Base-by-base conservation (phyloP, 2,888 invertebrate species). In the Carabus problematicus region DNA sequence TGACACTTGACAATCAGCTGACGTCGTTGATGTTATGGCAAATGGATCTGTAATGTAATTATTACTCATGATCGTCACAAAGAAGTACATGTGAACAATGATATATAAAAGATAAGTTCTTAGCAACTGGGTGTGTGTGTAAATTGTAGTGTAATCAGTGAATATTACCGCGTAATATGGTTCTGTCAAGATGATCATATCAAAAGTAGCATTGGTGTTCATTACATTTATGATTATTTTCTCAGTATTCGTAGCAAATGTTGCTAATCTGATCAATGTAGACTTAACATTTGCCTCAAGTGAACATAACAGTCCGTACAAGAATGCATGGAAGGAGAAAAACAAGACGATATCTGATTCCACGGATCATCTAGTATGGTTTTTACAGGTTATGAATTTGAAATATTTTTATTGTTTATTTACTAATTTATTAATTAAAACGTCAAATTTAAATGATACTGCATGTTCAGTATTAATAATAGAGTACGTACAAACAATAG, bases 181-280 rank as follows among this genome's bases (percentile, higher is more conserved):
- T 39, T 40, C 9, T 40, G 14, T 62, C 19, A 77, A 78, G 75
- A 91, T 91, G 91, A 87, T 86, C 80, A 83, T 89, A 75, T 85
- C 89, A 42, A 89, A 87, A 81, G 84, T 85, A 70, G 85, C 89
- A 11, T 77, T 90, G 72, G 82, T 88, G 71, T 77, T 89, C 70
- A 78, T 91, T 70, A 83, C 87, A 77, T 83, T 87, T 70, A 84
- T 90, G 76, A 80, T 91, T 74, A 81, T 90, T 75, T 80, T 89
- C 59, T 90, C 91, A 63, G 85, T 91, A 76, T 85, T 90, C 75
- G 85, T 91, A 76, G 89, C 90, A 19, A 89, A 88, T 83, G 85
- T 91, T 71, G 84, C 88, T 60, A 89, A 88, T 81, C 82, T 88
- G 72, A 87, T 91, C 73, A 87, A 87, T 73, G 87, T 88, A 56